Evolutionary conservation across 2,888 invertebrate genomes (phyloP), one percentile per base, ranked within the genome.

Genomic region (Cantharis lateralis): DNA sequence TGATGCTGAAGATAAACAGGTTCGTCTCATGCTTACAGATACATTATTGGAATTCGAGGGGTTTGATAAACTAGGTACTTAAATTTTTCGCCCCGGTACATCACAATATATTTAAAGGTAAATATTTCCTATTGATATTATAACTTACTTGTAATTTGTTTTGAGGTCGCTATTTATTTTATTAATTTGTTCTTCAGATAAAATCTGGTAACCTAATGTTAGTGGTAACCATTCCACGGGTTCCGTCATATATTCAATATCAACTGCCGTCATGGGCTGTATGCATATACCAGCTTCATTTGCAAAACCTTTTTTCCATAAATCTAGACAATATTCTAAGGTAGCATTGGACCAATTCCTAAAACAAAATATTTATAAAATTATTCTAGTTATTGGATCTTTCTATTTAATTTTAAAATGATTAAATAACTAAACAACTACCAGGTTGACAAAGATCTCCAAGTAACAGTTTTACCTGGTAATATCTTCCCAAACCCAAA

Each of bases 331-430:
- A 82, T 90, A 92, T 82, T 85, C 84, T 82, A 93, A 93, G 11
- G 93, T 92, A 80, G 89, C 90, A 48, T 87, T 86, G 0, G 93
- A 91, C 94, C 94, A 94, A 88, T 91, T 89, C 76, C 94, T 94
- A 83, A 72, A 87, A 77, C 15, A 68, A n/a, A 4, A 20, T 3
- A 20, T 72, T 4, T 16, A 15, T 15, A 74, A 15, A 13, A 24
- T 62, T 15, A 18, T 48, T 32, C 3, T 24, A 3, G 2, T 24
- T 24, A 24, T 4, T 24, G 7, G 0, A 24, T 7, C 24, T 24
- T 18, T 24, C 0, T 24, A 24, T 3, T 7, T 2, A n/a, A n/a
- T n/a, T 24, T 24, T 3, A 24, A 24, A 24, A 24, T 24, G 4
- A 7, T 24, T 24, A 24, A 24, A 24, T 2, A 24, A 24, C 3